Base-by-base conservation (phyloP, 1,140 invertebrate species). In the Goniozus legneri region DNA sequence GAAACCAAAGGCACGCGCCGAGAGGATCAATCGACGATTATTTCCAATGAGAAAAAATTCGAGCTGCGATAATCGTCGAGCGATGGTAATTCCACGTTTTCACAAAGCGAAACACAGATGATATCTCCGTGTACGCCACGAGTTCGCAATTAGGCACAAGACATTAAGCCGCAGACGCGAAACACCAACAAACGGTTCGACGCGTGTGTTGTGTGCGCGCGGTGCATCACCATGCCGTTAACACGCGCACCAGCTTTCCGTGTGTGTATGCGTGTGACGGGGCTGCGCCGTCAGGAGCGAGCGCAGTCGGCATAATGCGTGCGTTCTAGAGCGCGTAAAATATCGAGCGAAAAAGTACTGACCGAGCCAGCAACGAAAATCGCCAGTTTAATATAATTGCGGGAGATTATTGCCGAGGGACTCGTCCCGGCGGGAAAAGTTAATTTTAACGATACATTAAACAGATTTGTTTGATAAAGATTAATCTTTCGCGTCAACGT, bases 271-370 rank as follows among this genome's bases (percentile, higher is more conserved):
- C 31, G 43, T 36, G 47, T 35, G 14, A 30, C 33, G 7, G 8
- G 32, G 41, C 32, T 47, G 40, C 24, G 30, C 39, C 56, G 50
- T 36, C 47, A 64, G 60, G 51, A 63, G 56, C 42, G 54, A 54
- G 50, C 54, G 56, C 62, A 62, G 47, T 22, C 41, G 56, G 56
- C 55, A 62, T 71, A 73, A 75, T 66, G 62, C 67, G 67, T 71
- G 72, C 64, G 73, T 76, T 76, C 64, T 60, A 74, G 73, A 76
- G 73, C 73, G 71, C 63, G 55, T 66, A 76, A 60, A 69, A 50
- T 40, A 10, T 12, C 16, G 15, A 43, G 40, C 10, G 72, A 14
- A 52, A 69, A 76, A 74, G 59, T 70, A 72, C 47, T 74, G 73
- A 50, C 67, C 58, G 22, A 7, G 2, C 10, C 20, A 6, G n/a